Evolutionary conservation across 1,140 invertebrate genomes (phyloP).

Genomic region (Euura saliciscinereae): DNA sequence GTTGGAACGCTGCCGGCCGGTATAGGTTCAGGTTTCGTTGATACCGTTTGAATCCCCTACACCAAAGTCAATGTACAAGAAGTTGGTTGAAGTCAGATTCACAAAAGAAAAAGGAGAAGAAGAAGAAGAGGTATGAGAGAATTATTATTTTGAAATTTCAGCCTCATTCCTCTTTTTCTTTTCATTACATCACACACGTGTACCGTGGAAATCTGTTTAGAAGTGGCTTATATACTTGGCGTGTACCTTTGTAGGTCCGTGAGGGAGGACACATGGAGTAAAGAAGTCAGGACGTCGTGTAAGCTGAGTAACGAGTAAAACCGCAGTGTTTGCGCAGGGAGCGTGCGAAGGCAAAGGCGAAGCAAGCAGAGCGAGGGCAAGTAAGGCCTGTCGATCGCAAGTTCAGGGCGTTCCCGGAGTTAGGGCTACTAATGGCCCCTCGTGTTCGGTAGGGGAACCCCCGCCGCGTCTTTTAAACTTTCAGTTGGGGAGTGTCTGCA

Average conservation of each 20-base stretch:
- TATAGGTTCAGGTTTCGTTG: too few species aligned
- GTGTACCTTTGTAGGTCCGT: too few species aligned
- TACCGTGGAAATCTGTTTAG: too few species aligned
- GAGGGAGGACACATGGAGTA: not conserved
- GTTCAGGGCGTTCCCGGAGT: not conserved
- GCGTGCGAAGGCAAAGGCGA: not conserved
- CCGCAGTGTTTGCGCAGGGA: not conserved
- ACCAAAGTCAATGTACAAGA: too few species aligned
- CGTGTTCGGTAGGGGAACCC: not conserved
- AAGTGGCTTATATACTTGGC: too few species aligned
- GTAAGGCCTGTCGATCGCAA: not conserved
- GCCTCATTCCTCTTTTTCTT: too few species aligned
- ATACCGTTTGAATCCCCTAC: too few species aligned
- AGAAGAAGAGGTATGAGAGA: not conserved
- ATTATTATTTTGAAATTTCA: not conserved
- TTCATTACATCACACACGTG: too few species aligned
- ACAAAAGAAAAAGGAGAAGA: not conserved
- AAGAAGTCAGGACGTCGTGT: constrained; percentile 1
- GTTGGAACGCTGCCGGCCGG: too few species aligned
- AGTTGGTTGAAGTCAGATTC: too few species aligned
- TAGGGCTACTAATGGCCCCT: constrained; percentile 5
- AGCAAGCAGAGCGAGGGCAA: not conserved
- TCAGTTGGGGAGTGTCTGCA: not conserved
- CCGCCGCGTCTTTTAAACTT: not conserved
- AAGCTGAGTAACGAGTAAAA: not conserved